Evolutionary conservation across 30 jellyfish, hydroid and myxozoan genomes (phyloP).

Genomic region (Calvadosia cruxmelitensis): DNA sequence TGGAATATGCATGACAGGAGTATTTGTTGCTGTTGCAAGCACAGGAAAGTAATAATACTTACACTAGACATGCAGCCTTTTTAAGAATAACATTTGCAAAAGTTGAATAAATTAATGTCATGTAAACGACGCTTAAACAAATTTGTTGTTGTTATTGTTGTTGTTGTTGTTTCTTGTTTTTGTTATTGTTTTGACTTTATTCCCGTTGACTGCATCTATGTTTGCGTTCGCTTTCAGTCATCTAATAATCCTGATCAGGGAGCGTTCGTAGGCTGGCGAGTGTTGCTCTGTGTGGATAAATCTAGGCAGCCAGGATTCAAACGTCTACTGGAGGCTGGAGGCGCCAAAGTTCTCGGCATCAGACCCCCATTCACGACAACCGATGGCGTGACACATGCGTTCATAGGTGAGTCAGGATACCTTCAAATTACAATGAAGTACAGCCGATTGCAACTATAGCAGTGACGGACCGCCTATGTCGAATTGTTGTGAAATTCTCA

Average conservation of each 20-base stretch:
- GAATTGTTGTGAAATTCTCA: too few species aligned
- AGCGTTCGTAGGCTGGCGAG: conserved; percentile 82
- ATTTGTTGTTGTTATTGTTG: too few species aligned
- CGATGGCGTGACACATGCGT: conserved; percentile 78
- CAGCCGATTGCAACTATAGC: too few species aligned
- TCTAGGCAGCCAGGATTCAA: conserved; percentile 71
- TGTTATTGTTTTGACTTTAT: background rate
- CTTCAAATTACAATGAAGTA: too few species aligned
- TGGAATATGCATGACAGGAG: background rate
- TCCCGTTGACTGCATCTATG: background rate
- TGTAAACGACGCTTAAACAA: too few species aligned
- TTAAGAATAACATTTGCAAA: too few species aligned
- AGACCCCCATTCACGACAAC: conserved; percentile 52
- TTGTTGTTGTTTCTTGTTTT: too few species aligned
- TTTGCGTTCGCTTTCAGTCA: background rate
- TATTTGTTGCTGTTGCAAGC: too few species aligned
- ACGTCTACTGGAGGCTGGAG: conserved; percentile 82
- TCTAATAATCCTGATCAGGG: conserved; percentile 13
- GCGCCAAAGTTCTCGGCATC: conserved; percentile 45
- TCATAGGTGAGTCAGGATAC: conserved; percentile 45
- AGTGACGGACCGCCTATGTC: too few species aligned
- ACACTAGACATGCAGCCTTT: too few species aligned
- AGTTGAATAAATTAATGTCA: too few species aligned
- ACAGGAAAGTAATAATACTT: too few species aligned
- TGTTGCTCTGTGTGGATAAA: conserved; percentile 57